Evolutionary conservation across 2,113 vertebrate species (phyloP).

Genomic region (Menidia beryllina): DNA sequence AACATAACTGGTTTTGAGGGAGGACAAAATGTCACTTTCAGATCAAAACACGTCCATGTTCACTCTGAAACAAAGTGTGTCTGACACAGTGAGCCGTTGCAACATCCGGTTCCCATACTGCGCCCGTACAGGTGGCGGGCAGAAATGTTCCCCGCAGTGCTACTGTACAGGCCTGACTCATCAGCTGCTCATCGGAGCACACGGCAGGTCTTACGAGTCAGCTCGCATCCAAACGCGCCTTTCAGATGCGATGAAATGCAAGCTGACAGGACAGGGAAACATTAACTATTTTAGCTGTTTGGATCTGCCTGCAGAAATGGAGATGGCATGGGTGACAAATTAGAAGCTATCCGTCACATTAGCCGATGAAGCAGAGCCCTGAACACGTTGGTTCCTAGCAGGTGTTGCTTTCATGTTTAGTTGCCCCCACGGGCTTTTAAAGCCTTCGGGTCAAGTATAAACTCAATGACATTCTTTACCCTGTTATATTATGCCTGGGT

Average conservation of each 20-base stretch:
- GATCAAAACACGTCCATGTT: conserved; percentile 69
- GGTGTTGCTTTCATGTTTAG: conserved; percentile 85
- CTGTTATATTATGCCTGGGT: conserved; percentile 66
- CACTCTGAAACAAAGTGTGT: conserved; percentile 66
- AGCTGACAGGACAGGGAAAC: conserved; percentile 72
- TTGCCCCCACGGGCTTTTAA: conserved; percentile 54
- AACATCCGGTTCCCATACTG: conserved; percentile 70
- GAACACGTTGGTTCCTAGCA: conserved; percentile 47
- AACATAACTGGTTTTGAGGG: conserved; percentile 37
- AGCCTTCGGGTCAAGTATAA: conserved; percentile 21
- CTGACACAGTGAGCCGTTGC: conserved; percentile 59
- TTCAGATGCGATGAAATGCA: conserved; percentile 38
- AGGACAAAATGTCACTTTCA: conserved; percentile 58
- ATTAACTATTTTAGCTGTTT: conserved; percentile 75
- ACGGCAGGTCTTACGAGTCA: conserved; percentile 45
- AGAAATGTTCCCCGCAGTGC: conserved; percentile 65
- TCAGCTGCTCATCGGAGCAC: conserved; percentile 64
- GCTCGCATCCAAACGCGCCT: conserved; percentile 33
- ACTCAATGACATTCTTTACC: conserved; percentile 62
- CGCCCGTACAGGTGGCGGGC: conserved; percentile 57
- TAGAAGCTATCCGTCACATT: conserved; percentile 74
- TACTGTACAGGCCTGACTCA: conserved; percentile 64
- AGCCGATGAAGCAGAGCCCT: conserved; percentile 32
- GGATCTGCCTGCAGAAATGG: conserved; percentile 31
- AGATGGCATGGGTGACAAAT: conserved; percentile 53